phyloP scores from a whole-genome alignment of 2,113 vertebrate species.

The Nannobrachium achirus region DNA sequence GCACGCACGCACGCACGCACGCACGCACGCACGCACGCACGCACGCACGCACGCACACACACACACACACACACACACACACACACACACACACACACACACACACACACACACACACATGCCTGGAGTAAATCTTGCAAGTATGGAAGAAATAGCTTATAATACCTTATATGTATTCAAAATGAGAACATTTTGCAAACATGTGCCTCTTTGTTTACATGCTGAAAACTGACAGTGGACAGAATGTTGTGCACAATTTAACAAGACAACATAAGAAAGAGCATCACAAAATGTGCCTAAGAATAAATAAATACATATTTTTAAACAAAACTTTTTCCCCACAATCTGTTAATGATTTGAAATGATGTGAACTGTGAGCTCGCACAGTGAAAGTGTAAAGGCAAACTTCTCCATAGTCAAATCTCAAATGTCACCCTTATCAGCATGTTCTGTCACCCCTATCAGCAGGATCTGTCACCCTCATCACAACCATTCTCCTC shows the following conservation, averaged over 20 bases:
- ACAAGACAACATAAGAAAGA: conserved; percentile 4
- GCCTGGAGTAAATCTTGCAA: conserved; percentile 24
- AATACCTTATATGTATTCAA: conserved; percentile 41
- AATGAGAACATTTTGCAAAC: conserved; percentile 30
- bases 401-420: conserved; percentile 31
- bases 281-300: background rate
- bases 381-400: background rate
- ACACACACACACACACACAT: background rate
- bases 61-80: conserved; percentile 21
- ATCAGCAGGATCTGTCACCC: conserved; percentile 44
- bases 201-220: conserved; percentile 18
- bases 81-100: conserved; percentile 1
- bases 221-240: conserved; percentile 11
- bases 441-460: conserved; percentile 46
- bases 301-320: background rate
- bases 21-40: background rate
- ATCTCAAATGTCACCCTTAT: conserved; percentile 31
- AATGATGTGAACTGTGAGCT: conserved; percentile 3
- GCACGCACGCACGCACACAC: background rate
- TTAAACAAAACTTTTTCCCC: conserved; percentile 33
- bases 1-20: background rate
- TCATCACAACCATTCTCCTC: conserved; percentile 37
- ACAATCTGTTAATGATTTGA: conserved; percentile 1
- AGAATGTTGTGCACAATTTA: conserved; percentile 19
- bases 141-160: conserved; percentile 6